phyloP scores from a whole-genome alignment of 2,113 vertebrate species.

The Trinectes maculatus region DNA sequence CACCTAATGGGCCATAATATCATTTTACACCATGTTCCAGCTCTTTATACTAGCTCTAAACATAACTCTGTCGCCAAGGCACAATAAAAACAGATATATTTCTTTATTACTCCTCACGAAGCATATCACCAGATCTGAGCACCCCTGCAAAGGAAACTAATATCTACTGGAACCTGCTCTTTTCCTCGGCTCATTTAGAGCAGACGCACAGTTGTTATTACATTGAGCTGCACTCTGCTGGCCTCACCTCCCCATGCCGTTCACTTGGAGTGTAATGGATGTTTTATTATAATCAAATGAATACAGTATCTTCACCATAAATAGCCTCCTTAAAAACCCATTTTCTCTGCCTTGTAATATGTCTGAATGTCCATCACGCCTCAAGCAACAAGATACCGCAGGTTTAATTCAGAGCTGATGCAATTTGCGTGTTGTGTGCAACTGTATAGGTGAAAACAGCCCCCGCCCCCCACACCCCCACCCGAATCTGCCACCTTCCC shows the following conservation, averaged over 20 bases:
- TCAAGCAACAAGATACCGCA: conserved; percentile 69
- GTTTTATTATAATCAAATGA: conserved; percentile 85
- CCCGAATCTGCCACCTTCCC: neutral
- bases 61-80: conserved; percentile 76
- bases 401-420: conserved; percentile 80
- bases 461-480: conserved; percentile 41
- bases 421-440: conserved; percentile 60
- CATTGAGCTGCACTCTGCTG: conserved; percentile 70
- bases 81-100: conserved; percentile 83
- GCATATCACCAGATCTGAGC: conserved; percentile 74
- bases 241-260: conserved; percentile 60
- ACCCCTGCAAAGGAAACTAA: conserved; percentile 75
- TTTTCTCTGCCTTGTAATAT: conserved; percentile 74
- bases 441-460: conserved; percentile 37
- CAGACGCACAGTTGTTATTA: conserved; percentile 73
- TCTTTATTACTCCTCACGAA: conserved; percentile 79
- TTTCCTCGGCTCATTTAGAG: conserved; percentile 65
- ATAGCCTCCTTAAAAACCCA: conserved; percentile 83
- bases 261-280: conserved; percentile 74
- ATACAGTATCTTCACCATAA: conserved; percentile 80
- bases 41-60: conserved; percentile 80
- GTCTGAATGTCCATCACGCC: conserved; percentile 76
- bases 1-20: conserved; percentile 83
- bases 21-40: conserved; percentile 78
- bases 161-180: conserved; percentile 71